Percentiles rank a stretch among this genome's conserved stretches.
Evolutionary conservation across 2,888 invertebrate genomes (phyloP).

Genomic region (Xanthia icteritia): DNA sequence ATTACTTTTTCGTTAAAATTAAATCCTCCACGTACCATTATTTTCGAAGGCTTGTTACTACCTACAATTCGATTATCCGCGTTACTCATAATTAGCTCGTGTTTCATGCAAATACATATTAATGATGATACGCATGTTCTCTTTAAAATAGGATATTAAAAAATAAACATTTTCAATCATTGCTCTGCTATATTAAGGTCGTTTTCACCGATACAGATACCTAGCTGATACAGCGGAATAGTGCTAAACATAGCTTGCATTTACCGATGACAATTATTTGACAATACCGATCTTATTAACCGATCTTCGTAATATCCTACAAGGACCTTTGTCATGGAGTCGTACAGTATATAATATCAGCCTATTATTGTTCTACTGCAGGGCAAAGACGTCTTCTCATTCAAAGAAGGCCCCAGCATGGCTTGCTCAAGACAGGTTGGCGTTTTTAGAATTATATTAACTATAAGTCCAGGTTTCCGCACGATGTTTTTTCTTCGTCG

Average conservation of each 20-base stretch:
- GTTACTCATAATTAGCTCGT: constrained; percentile 22
- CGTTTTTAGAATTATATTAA: too few relatives aligned
- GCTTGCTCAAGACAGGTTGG: too few relatives aligned
- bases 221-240: not conserved
- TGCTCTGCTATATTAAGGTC: not conserved
- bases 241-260: not conserved
- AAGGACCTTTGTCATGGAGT: not conserved
- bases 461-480: too few relatives aligned
- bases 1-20: constrained; percentile 26
- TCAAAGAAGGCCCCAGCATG: too few relatives aligned
- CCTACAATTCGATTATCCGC: constrained; percentile 27
- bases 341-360: too few relatives aligned
- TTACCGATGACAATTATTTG: not conserved
- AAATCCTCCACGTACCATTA: constrained; percentile 16
- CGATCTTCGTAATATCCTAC: not conserved
- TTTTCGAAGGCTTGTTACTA: constrained; percentile 26
- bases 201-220: not conserved
- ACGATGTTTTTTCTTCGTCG: too few relatives aligned
- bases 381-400: too few relatives aligned
- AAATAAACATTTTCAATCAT: not conserved
- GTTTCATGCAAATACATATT: constrained; percentile 22
- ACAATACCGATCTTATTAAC: not conserved
- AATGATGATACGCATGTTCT: constrained; percentile 2
- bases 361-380: too few relatives aligned
- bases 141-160: not conserved